Conservation (phyloP, 2,797 vertebrate species). For the Loris lydekkerianus region DNA sequence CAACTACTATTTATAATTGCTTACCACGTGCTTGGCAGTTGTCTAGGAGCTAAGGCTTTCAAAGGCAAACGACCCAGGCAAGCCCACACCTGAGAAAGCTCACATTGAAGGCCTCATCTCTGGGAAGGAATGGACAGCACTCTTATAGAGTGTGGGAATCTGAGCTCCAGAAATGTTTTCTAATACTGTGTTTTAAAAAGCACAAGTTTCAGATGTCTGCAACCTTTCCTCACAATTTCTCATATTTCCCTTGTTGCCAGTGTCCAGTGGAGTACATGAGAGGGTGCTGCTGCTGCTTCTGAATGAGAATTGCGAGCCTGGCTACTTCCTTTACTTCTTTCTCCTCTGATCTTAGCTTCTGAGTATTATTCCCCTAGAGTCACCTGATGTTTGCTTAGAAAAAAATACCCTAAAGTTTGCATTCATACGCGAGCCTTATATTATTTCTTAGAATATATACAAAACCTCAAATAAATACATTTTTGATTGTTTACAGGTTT, state of each 20-base stretch:
- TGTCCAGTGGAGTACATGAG: neutral
- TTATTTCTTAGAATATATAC: neutral
- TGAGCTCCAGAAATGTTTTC: neutral
- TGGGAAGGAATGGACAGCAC: neutral
- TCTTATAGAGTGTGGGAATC: neutral
- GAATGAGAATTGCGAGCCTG: neutral
- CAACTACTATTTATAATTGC: neutral
- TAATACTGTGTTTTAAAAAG: conserved; percentile 4
- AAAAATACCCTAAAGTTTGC: neutral
- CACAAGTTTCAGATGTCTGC: neutral
- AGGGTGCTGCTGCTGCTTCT: neutral
- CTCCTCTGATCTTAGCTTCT: neutral
- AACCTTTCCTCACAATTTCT: neutral
- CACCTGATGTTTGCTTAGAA: conserved; percentile 35
- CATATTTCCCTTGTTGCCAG: neutral
- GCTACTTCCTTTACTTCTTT: neutral
- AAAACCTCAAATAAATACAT: conserved; percentile 5
- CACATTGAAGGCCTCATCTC: neutral
- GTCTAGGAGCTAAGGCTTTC: neutral
- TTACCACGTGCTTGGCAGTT: neutral
- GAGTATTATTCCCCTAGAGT: neutral
- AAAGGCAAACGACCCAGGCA: neutral
- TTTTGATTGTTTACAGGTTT: conserved; percentile 13
- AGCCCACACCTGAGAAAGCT: neutral
- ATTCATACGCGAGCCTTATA: neutral